Percentiles rank a stretch among this genome's conserved stretches.
These are phyloP conservation scores for Lithodes maja DNA, from an alignment of 2,888 invertebrate genomes.

Conservation along the genomic window DNA sequence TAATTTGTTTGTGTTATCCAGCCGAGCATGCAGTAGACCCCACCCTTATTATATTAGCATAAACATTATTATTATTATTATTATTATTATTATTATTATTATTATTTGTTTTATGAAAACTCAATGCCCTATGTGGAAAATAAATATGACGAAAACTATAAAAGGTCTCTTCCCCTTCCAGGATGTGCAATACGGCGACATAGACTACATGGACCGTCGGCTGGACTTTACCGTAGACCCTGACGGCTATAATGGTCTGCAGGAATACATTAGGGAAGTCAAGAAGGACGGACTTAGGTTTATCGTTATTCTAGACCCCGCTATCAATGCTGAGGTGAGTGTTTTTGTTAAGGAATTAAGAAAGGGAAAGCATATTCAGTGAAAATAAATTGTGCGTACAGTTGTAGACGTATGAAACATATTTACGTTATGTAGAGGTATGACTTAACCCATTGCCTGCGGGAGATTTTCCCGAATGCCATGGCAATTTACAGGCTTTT, in stretches of 20 bases:
- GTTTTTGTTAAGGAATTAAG: background rate
- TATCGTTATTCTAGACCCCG: conserved; percentile 71
- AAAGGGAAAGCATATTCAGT: background rate
- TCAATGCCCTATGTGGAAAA: no score
- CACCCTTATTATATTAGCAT: no score
- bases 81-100: background rate
- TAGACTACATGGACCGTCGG: conserved; percentile 75
- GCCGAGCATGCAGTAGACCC: no score
- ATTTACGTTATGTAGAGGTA: no score
- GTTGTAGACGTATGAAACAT: background rate
- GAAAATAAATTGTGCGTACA: background rate
- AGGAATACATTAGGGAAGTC: conserved; percentile 71
- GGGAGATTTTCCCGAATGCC: no score
- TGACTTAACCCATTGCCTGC: no score
- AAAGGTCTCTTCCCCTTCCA: conserved; percentile 74
- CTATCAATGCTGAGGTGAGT: conserved; percentile 57
- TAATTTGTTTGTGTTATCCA: no score
- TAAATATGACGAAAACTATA: no score
- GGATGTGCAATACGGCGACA: conserved; percentile 79
- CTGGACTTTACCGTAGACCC: conserved; percentile 74
- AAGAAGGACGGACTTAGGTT: conserved; percentile 67
- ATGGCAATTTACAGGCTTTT: no score
- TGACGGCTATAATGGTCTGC: conserved; percentile 71
- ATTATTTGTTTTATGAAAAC: no score
- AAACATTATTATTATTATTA: background rate